These are phyloP conservation scores for Rattus norvegicus DNA, from an alignment of 2,113 vertebrate species.

Conservation along the genomic window DNA sequence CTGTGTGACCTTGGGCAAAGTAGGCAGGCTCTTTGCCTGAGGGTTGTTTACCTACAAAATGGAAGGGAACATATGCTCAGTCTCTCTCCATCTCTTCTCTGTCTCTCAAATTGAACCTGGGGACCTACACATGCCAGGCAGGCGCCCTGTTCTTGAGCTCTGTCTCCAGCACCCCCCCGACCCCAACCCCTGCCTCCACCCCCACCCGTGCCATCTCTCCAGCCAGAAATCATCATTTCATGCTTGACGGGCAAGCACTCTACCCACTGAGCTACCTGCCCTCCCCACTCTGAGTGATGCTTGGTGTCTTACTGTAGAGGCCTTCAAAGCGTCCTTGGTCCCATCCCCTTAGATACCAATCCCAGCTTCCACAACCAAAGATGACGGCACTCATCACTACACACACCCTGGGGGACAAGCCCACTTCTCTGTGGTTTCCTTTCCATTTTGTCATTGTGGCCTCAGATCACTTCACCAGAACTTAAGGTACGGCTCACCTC, in stretches of 20 bases:
- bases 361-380: background rate
- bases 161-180: background rate
- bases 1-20: slow-evolving; percentile 38
- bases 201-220: background rate
- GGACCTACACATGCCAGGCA: no score
- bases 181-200: no score
- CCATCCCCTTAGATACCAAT: no score
- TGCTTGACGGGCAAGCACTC: no score
- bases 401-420: background rate
- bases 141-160: background rate
- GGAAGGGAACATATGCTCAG: background rate
- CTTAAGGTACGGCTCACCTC: background rate
- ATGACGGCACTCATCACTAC: no score
- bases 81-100: background rate
- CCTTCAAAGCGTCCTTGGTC: background rate
- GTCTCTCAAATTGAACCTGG: background rate
- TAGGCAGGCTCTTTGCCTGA: background rate
- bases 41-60: background rate
- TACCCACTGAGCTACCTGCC: background rate
- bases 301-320: background rate
- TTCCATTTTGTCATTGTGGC: background rate
- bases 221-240: background rate
- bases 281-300: background rate
- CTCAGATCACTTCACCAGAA: no score
- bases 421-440: accelerated